Base-by-base conservation (phyloP, 2,113 vertebrate species). In the Eidolon helvum region DNA sequence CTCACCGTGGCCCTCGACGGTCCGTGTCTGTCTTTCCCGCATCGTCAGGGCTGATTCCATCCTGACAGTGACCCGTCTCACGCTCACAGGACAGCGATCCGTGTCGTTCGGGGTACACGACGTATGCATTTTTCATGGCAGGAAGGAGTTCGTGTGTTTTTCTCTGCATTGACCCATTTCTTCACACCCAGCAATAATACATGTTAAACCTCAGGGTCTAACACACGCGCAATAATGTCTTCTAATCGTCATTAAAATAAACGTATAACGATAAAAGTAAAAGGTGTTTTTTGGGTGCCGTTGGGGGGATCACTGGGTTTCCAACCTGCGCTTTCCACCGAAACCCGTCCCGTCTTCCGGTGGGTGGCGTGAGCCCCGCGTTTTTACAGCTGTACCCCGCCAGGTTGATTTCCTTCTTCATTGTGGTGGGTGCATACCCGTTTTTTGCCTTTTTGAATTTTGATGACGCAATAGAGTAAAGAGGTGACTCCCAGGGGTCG, bases 1-100 rank as follows among this genome's bases (percentile, higher is more conserved):
- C 48, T 61, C 48, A 43, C 8, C 1, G 0, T 16, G 38, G 2
- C 10, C 9, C 1, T 1, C 3, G 2, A 26, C 0, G 38, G 45
- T n/a, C 33, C 15, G 0, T 12, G 7, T 4, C 7, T 21, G 38
- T 66, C 16, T 89, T 8, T 74, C 35, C 38, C 5, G 1, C 14
- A 6, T 8, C 22, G 5, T 48, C 0, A 3, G 75, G 35, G 71
- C 69, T 57, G 72, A 40, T 71, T 87, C 53, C 30, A 0, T 18
- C 88, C 40, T 22, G 4, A n/a, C 14, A 18, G 43, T 33, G 15
- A 2, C 1, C 19, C 38, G 12, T 18, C 43, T 78, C 38, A 2
- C 5, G 5, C 87, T 16, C 63, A 14, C 4, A 2, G 68, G 30
- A n/a, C 2, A 3, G 28, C 7, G 12, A 16, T 8, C 7, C 3